These are phyloP conservation scores for Squalus acanthias DNA, from an alignment of 2,797 vertebrate genomes.

Conservation along the genomic window DNA sequence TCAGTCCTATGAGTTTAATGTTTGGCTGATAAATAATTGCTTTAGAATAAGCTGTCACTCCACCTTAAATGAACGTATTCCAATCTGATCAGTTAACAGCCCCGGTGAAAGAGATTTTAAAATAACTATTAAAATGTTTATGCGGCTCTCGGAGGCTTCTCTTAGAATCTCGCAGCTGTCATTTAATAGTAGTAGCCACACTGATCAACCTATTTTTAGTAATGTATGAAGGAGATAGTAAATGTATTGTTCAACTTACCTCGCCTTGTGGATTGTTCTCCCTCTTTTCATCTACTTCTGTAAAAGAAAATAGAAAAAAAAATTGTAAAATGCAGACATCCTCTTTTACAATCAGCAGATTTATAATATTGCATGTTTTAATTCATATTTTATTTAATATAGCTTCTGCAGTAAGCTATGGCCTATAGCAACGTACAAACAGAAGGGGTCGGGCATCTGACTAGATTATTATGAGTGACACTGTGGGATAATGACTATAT, in stretches of 20 bases:
- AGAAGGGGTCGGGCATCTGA: not conserved
- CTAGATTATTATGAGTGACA: not conserved
- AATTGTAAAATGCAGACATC: not conserved
- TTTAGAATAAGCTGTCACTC: not conserved
- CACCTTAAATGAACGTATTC: not conserved
- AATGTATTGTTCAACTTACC: constrained; percentile 56
- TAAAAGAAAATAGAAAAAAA: constrained; percentile 44
- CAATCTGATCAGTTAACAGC: not conserved
- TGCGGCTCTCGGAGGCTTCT: no score
- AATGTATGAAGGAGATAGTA: not conserved
- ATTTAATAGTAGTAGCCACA: not conserved
- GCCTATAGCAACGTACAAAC: not conserved
- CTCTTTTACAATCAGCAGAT: not conserved
- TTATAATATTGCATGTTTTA: not conserved
- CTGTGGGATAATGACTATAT: not conserved
- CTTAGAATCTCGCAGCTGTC: not conserved
- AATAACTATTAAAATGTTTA: not conserved
- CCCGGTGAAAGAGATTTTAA: not conserved
- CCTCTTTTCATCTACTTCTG: constrained; percentile 73
- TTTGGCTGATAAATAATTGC: not conserved
- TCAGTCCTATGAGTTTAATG: not conserved
- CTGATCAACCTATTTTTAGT: not conserved
- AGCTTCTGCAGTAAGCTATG: not conserved
- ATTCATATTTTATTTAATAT: not conserved
- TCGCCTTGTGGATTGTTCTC: constrained; percentile 63